A percentile compares a stretch with the other conserved stretches of the same genome.
Conservation (phyloP, 2,888 invertebrate species). For the Cybosia mesomella region DNA sequence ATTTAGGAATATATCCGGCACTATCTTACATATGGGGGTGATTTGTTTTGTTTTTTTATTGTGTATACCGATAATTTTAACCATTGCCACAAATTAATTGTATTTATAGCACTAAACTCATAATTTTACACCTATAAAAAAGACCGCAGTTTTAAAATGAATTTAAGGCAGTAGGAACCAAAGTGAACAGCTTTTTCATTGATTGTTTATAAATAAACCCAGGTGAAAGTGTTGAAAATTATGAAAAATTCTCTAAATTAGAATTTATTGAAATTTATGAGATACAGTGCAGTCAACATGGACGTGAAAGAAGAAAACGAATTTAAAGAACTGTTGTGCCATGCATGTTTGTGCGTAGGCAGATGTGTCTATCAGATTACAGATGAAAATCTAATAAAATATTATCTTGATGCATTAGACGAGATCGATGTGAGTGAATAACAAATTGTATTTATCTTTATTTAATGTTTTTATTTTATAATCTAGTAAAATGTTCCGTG, state of each 20-base stretch:
- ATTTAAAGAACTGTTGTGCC: conserved; percentile 66
- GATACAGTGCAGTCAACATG: conserved; percentile 49
- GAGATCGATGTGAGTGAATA: conserved; percentile 73
- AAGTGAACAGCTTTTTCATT: background rate
- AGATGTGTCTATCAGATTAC: conserved; percentile 61
- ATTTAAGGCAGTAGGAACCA: background rate
- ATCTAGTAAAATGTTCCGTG: no score
- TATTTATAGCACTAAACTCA: background rate
- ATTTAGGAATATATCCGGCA: conserved; percentile 11
- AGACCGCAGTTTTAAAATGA: background rate
- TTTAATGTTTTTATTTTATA: no score
- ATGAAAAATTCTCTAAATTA: background rate
- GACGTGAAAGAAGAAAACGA: conserved; percentile 56
- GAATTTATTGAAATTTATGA: background rate
- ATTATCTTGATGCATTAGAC: conserved; percentile 66
- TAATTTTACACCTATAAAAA: no score
- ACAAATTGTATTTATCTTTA: background rate
- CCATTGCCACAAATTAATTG: background rate
- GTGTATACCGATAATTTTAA: background rate
- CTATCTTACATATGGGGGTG: conserved; percentile 36
- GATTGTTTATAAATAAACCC: conserved; percentile 4
- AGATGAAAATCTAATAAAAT: conserved; percentile 64
- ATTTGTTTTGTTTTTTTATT: conserved; percentile 44
- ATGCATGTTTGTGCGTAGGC: conserved; percentile 73
- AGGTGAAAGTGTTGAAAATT: conserved; percentile 12